Evolutionary conservation across 2,797 vertebrate species (phyloP).

Genomic region (Hoplostethus atlanticus): DNA sequence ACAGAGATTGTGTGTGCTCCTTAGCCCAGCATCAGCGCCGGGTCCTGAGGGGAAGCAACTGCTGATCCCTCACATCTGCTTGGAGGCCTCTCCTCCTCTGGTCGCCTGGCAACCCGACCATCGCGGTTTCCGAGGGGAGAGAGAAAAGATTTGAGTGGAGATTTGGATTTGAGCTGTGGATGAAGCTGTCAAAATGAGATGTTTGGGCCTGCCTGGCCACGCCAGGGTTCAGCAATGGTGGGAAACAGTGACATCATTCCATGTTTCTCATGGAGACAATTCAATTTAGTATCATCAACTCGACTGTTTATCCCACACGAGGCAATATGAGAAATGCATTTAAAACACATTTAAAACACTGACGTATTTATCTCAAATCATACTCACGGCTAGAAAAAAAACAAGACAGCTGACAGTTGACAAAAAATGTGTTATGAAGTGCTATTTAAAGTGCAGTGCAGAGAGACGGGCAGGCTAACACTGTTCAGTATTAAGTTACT

Average conservation of each 20-base stretch:
- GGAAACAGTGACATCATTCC: conserved; percentile 25
- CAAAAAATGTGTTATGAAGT: conserved; percentile 8
- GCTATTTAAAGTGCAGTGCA: conserved; percentile 25
- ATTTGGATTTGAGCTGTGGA: conserved; percentile 62
- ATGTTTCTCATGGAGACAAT: conserved; percentile 32
- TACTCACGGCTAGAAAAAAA: background rate
- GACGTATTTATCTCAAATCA: background rate
- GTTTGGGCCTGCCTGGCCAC: conserved; percentile 43
- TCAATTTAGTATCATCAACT: conserved; percentile 11
- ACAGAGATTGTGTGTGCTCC: conserved; percentile 32
- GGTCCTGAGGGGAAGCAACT: conserved; percentile 69
- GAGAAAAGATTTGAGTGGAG: conserved; percentile 40
- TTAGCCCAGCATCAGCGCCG: conserved; percentile 67
- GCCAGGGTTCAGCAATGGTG: conserved; percentile 21
- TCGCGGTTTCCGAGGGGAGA: conserved; percentile 5
- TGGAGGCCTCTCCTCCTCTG: conserved; percentile 41
- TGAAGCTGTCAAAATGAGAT: conserved; percentile 66
- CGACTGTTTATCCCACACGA: background rate
- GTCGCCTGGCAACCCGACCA: conserved; percentile 71
- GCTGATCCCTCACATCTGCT: conserved; percentile 73
- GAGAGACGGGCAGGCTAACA: conserved; percentile 19
- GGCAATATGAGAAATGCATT: background rate
- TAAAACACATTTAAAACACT: background rate
- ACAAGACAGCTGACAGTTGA: conserved; percentile 17
- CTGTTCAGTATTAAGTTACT: conserved; percentile 21